Percentiles rank a stretch among this genome's conserved stretches.
phyloP scores from a whole-genome alignment of 2,888 invertebrate genomes.

The Chironomus tentans region DNA sequence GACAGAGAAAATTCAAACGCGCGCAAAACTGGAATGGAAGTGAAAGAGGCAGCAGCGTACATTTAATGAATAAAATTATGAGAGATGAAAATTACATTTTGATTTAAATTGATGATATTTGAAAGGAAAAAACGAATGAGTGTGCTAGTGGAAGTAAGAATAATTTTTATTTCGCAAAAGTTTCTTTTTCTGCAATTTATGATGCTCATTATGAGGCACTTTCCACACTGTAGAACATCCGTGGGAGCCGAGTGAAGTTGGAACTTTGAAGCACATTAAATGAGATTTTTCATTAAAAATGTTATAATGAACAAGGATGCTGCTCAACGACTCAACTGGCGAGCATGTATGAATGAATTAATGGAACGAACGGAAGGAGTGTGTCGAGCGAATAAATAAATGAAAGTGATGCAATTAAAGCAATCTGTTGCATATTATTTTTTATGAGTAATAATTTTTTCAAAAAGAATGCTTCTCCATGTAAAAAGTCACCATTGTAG shows the following conservation, averaged over 20 bases:
- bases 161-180: not conserved
- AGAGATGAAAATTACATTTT: conserved; percentile 19
- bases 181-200: conserved; percentile 11
- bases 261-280: not conserved
- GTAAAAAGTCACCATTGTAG: too few relatives aligned
- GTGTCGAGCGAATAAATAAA: not conserved
- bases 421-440: not conserved
- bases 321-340: too few relatives aligned
- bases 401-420: conserved; percentile 1
- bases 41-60: not conserved
- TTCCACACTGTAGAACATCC: not conserved
- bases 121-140: not conserved
- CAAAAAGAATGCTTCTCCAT: too few relatives aligned
- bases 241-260: not conserved
- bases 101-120: conserved; percentile 24
- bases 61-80: conserved; percentile 17
- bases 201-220: conserved; percentile 16
- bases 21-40: not conserved
- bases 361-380: not conserved
- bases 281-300: conserved; percentile 17
- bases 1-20: not conserved
- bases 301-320: too few relatives aligned
- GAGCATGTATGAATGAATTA: too few relatives aligned
- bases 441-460: not conserved
- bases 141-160: not conserved